phyloP scores from a whole-genome alignment of 2,888 invertebrate species.

The Eupsilia transversa region DNA sequence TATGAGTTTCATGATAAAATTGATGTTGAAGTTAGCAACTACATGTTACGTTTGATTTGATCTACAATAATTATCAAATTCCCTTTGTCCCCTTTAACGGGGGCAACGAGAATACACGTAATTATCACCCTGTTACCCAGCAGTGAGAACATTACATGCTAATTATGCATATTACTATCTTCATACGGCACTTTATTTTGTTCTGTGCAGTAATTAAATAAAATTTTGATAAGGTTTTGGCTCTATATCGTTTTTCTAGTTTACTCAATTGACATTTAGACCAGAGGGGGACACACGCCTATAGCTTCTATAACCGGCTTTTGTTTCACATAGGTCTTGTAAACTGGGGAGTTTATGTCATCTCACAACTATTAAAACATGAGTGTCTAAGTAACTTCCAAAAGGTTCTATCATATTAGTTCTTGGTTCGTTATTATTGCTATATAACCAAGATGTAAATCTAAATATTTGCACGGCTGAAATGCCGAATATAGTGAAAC shows the following conservation, averaged over 20 bases:
- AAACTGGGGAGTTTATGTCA: neutral
- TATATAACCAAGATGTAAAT: too few relatives aligned
- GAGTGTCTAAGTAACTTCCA: neutral
- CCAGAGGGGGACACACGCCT: neutral
- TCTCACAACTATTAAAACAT: neutral
- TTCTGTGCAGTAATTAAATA: neutral
- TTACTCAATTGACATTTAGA: neutral
- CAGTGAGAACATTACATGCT: too few relatives aligned
- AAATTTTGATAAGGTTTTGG: neutral
- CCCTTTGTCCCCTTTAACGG: too few relatives aligned
- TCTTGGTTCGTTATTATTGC: too few relatives aligned
- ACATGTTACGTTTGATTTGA: neutral
- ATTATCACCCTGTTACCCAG: too few relatives aligned
- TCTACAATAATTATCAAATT: neutral
- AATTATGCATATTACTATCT: neutral
- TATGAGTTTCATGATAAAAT: neutral
- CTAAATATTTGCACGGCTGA: too few relatives aligned
- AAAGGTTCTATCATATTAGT: neutral
- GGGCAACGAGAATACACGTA: too few relatives aligned
- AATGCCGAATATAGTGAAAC: too few relatives aligned
- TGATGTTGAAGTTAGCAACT: neutral
- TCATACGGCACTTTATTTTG: neutral
- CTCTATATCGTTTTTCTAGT: neutral
- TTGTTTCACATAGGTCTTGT: neutral
- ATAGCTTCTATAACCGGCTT: neutral